Evolutionary conservation across 2,797 vertebrate genomes (phyloP), one percentile per base, ranked within the genome.

Genomic region (Falco cherrug): DNA sequence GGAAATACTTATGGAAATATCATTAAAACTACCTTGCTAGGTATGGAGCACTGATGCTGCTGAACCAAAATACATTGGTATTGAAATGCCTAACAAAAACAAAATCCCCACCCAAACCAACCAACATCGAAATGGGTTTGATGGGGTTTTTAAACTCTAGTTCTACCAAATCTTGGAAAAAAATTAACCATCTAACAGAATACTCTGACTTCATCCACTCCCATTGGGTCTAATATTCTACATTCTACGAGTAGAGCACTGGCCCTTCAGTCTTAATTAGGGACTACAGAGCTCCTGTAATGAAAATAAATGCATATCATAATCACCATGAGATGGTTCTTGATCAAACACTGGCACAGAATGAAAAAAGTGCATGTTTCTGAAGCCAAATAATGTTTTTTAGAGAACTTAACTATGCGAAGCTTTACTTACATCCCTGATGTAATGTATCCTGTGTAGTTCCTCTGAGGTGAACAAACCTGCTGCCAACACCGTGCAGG

Each of bases 1-100:
- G 48, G 51, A 90, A 90, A 94, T 37, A 70, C 25, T 51, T 53
- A 86, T 6, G 39, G 90, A 90, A 95, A 73, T 37, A 81, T n/a
- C 56, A 67, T 74, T 70, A 60, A n/a, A 84, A 56, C 53, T 74
- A 16, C 1, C 0, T 22, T 59, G 31, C 22, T 77, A 89, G 82
- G 20, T 41, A 63, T 18, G 59, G 77, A 77, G 19, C 17, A 64
- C 9, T 74, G 78, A 85, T 78, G 48, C 7, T 57, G 56, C 63
- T 74, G 74, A 87, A 90, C 10, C 33, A 73, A 90, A 84, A 65
- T 26, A 76, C 25, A 43, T 3, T 7, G 35, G 35, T 47, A 85
- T 50, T 76, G 45, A 93, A 87, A 90, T 21, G 18, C 28, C 35
- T 65, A 60, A 63, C 16, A 21, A 68, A 81, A 80, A 69, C 43